Evolutionary conservation across 92 coral and sea anemone genomes (phyloP).

Genomic region (Porites rus): DNA sequence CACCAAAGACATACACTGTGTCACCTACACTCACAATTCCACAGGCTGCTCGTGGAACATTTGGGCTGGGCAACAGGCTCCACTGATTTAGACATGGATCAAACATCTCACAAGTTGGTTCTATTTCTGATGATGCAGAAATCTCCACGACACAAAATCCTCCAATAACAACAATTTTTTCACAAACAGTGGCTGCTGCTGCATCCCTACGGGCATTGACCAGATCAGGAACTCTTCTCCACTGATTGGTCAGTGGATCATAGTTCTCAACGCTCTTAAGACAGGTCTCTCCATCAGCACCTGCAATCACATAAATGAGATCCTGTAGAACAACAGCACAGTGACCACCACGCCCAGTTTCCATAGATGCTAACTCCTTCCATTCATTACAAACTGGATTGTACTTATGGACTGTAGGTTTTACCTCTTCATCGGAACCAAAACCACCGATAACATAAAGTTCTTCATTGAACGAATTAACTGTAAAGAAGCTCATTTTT

Average conservation of each 20-base stretch:
- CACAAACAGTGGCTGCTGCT: conserved; percentile 15
- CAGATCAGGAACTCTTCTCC: conserved; percentile 38
- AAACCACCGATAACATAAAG: conserved; percentile 44
- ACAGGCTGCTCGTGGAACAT: background rate
- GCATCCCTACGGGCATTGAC: conserved; percentile 15
- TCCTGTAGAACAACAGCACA: conserved; percentile 39
- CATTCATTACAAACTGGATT: conserved; percentile 34
- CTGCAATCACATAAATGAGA: conserved; percentile 56
- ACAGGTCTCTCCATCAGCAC: conserved; percentile 10
- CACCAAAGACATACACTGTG: background rate
- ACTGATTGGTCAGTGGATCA: conserved; percentile 1
- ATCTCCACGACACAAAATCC: conserved; percentile 13
- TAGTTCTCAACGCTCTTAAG: conserved; percentile 35
- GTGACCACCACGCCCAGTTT: conserved; percentile 43
- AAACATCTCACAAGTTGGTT: conserved; percentile 52
- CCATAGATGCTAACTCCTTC: conserved; percentile 43
- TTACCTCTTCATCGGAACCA: background rate
- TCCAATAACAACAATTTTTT: conserved; percentile 44
- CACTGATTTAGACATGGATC: conserved; percentile 48
- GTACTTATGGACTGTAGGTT: background rate
- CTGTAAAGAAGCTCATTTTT: background rate
- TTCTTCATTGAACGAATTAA: conserved; percentile 18
- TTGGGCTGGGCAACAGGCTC: conserved; percentile 29
- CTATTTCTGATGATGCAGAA: background rate
- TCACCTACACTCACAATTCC: background rate